A percentile compares a stretch with the other conserved stretches of the same genome.
Evolutionary conservation across 2,797 vertebrate genomes (phyloP).

Genomic region (Trachurus trachurus): DNA sequence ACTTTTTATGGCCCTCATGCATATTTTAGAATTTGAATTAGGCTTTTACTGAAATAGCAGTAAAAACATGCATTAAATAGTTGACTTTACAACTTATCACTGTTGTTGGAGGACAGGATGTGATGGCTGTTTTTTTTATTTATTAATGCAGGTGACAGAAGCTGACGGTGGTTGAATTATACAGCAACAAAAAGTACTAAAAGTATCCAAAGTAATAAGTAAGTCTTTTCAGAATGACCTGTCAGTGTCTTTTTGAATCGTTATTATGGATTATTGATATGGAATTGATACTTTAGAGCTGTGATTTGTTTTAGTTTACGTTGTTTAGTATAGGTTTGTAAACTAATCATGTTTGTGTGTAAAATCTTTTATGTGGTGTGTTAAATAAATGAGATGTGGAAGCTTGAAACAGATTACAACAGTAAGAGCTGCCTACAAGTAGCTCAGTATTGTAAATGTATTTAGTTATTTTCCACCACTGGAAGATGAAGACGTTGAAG

Average conservation of each 20-base stretch:
- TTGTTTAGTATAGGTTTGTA: too few relatives aligned
- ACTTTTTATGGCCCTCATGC: constrained; percentile 42
- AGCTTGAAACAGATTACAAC: too few relatives aligned
- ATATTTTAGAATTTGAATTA: constrained; percentile 58
- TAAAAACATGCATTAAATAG: constrained; percentile 35
- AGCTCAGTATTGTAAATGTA: not conserved
- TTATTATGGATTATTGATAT: not conserved
- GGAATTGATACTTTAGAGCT: not conserved
- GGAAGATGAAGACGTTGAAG: not conserved
- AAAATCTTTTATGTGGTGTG: too few relatives aligned
- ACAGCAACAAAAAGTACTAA: not conserved
- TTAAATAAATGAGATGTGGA: not conserved
- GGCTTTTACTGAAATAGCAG: constrained; percentile 41
- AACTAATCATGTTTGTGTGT: not conserved
- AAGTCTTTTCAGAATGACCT: not conserved
- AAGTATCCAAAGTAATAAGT: not conserved
- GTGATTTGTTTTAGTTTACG: not conserved
- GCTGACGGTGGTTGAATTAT: not conserved
- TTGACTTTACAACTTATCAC: constrained; percentile 27
- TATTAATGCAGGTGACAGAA: constrained; percentile 7
- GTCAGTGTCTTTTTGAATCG: not conserved
- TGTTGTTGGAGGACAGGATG: constrained; percentile 21
- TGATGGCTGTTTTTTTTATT: not conserved
- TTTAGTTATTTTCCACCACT: not conserved
- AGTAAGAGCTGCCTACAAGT: too few relatives aligned